phyloP scores from a whole-genome alignment of 2,113 vertebrate genomes.

The Malurus cyaneus region DNA sequence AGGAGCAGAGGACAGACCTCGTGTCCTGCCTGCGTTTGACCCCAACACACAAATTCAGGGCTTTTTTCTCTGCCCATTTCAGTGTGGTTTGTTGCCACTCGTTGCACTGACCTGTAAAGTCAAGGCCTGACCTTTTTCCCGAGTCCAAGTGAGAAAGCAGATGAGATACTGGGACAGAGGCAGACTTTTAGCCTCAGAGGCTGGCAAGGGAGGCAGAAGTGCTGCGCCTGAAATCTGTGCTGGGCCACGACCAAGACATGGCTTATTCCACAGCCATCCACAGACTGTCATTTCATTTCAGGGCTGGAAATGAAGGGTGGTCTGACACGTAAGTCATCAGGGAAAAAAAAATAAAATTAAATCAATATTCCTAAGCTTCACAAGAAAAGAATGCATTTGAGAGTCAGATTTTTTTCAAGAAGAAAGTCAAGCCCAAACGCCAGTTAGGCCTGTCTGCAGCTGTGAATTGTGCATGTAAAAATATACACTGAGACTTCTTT shows the following conservation, averaged over 20 bases:
- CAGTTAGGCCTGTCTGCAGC: constrained; percentile 53
- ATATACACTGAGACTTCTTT: constrained; percentile 50
- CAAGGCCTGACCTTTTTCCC: constrained; percentile 28
- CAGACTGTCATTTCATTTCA: constrained; percentile 43
- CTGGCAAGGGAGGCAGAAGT: constrained; percentile 50
- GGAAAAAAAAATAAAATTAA: background rate
- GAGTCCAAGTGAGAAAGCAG: constrained; percentile 60
- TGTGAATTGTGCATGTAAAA: constrained; percentile 61
- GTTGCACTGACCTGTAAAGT: constrained; percentile 49
- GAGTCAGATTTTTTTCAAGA: constrained; percentile 57
- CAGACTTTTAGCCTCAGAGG: constrained; percentile 69
- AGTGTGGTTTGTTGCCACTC: background rate
- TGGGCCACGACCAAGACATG: constrained; percentile 38
- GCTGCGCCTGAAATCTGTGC: constrained; percentile 51
- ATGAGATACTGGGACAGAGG: constrained; percentile 40
- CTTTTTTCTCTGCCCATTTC: background rate
- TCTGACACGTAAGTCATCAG: constrained; percentile 3
- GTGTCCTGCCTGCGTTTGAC: background rate
- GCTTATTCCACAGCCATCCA: constrained; percentile 17
- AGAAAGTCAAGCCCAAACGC: constrained; percentile 51
- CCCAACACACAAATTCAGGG: background rate
- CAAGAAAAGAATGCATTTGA: constrained; percentile 57
- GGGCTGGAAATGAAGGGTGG: constrained; percentile 3
- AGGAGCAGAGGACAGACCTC: background rate
- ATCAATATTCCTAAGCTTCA: constrained; percentile 31